Evolutionary conservation across 2,797 vertebrate genomes (phyloP), one percentile per base, ranked within the genome.

Genomic region (Hylomyscus alleni): DNA sequence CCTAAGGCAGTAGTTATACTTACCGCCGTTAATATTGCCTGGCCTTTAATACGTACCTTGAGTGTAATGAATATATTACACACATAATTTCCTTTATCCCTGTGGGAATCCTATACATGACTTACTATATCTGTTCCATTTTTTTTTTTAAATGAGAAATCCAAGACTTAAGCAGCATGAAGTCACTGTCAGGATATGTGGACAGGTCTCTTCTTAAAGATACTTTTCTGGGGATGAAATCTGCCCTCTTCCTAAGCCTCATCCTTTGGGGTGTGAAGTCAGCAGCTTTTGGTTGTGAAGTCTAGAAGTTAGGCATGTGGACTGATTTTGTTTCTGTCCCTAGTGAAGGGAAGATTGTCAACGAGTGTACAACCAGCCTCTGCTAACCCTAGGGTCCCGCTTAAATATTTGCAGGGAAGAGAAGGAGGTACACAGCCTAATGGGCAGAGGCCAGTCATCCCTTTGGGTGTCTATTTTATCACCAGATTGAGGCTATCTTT

Each of bases 401-500:
- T 44, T 65, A 65, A 65, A 47, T 47, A 72, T 37, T 54, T 72
- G 34, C 22, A 72, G 47, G 12, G 22, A 86, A 52, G 34, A 86
- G 31, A 67, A 69, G 47, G 47, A 69, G 34, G 62, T 19, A 24
- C 11, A 10, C 22, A 54, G 65, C 47, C 6, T 86, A n/a, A 24
- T 17, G 8, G 84, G 65, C 2, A 87, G 65, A 87, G 89, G 76
- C 85, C 50, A 95, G 22, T 86, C 67, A 90, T 97, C 78, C 37
- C 22, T 95, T 97, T 97, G 75, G 86, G 86, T 56, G 87, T 93
- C 89, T 96, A 69, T 96, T 98, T 97, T 96, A 50, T 97, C 91
- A 97, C 82, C 90, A 98, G 77, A 95, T 95, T 96, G 85, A 82
- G 95, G 67, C 97, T 97, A 93, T 93, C 92, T 86, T 96, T 97